These are phyloP conservation scores for Drosophila mayri DNA, from an alignment of 1,140 invertebrate genomes.

Conservation along the genomic window DNA sequence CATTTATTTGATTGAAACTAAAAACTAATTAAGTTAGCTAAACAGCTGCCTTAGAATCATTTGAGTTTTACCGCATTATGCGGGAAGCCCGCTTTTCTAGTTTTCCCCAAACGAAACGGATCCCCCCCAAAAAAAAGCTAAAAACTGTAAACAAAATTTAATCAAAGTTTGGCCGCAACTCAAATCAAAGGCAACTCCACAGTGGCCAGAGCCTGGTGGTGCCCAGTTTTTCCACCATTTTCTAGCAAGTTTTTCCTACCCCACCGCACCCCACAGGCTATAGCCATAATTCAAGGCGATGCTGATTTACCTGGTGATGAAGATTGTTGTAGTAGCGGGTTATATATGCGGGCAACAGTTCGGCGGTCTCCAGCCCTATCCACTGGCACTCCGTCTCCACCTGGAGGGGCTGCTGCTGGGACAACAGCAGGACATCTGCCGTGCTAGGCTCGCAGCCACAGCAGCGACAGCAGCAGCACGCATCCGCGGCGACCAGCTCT, in stretches of 20 bases:
- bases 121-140: background rate
- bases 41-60: constrained; percentile 8
- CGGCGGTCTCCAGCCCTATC: constrained; percentile 89
- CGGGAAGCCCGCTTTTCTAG: constrained; percentile 26
- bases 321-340: constrained; percentile 89
- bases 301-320: constrained; percentile 86
- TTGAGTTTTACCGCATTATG: constrained; percentile 19
- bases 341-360: constrained; percentile 88
- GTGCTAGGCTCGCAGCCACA: constrained; percentile 28
- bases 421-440: constrained; percentile 17
- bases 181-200: constrained; percentile 29
- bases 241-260: background rate
- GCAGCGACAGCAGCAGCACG: constrained; percentile 61
- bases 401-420: constrained; percentile 37
- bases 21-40: constrained; percentile 35
- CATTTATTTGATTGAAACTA: constrained; percentile 24
- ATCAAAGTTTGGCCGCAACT: constrained; percentile 47
- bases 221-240: background rate
- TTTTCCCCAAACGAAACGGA: constrained; percentile 3
- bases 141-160: constrained; percentile 50
- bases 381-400: constrained; percentile 85
- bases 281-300: constrained; percentile 12
- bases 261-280: background rate
- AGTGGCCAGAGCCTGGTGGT: constrained; percentile 2
- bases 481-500: constrained; percentile 43